Conservation (phyloP, 1,140 invertebrate genomes). For the Drosophila aff. region DNA sequence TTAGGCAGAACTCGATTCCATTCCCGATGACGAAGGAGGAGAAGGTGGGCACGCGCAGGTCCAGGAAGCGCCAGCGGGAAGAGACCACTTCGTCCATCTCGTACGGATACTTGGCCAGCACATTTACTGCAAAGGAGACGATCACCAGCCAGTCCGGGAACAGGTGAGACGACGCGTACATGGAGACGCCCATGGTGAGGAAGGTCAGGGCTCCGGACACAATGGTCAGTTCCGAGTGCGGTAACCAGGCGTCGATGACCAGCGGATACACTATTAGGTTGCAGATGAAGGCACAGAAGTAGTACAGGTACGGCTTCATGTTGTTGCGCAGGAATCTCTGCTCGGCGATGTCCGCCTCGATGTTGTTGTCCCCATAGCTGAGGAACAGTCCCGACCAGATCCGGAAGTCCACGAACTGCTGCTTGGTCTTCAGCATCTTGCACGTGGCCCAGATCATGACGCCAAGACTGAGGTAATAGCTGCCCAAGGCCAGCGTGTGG, state of each 20-base stretch:
- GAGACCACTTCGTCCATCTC: slow-evolving; percentile 92
- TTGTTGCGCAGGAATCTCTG: slow-evolving; percentile 93
- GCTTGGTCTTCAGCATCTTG: slow-evolving; percentile 91
- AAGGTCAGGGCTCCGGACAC: slow-evolving; percentile 90
- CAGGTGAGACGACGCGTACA: slow-evolving; percentile 86
- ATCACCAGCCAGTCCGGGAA: slow-evolving; percentile 90
- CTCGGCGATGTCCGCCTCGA: slow-evolving; percentile 92
- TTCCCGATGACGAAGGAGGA: slow-evolving; percentile 92
- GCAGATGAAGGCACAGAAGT: slow-evolving; percentile 90
- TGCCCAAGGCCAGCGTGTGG: slow-evolving; percentile 53
- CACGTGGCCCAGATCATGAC: slow-evolving; percentile 92
- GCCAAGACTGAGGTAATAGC: slow-evolving; percentile 88
- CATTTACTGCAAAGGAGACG: slow-evolving; percentile 92
- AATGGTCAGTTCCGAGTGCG: slow-evolving; percentile 93
- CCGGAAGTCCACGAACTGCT: slow-evolving; percentile 90
- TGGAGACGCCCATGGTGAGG: slow-evolving; percentile 90
- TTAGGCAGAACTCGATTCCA: slow-evolving; percentile 94
- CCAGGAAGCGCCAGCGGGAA: slow-evolving; percentile 91
- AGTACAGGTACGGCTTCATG: slow-evolving; percentile 91
- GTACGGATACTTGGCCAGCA: slow-evolving; percentile 93
- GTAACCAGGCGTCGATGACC: slow-evolving; percentile 91
- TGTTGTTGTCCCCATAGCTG: slow-evolving; percentile 88
- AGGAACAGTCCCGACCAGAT: slow-evolving; percentile 93
- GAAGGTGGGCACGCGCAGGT: slow-evolving; percentile 92
- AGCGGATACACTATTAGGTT: slow-evolving; percentile 92